Conservation (phyloP, 2,797 vertebrate genomes). For the Etheostoma perlongum region DNA sequence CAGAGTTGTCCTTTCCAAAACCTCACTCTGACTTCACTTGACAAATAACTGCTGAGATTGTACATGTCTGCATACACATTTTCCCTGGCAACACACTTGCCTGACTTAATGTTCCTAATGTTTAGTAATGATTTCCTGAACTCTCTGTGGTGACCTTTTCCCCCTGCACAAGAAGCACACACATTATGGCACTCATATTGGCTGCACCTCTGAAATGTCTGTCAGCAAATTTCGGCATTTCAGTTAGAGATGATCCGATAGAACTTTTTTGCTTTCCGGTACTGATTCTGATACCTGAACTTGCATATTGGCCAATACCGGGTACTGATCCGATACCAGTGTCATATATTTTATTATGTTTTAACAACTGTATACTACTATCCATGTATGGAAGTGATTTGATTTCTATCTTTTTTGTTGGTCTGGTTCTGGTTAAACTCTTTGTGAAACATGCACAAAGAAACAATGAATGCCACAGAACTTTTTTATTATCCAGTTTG, state of each 20-base stretch:
- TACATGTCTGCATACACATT: slow-evolving; percentile 29
- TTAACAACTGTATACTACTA: too few relatives aligned
- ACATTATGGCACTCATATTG: slow-evolving; percentile 16
- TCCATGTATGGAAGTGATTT: too few relatives aligned
- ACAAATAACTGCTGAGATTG: slow-evolving; percentile 28
- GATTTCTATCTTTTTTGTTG: too few relatives aligned
- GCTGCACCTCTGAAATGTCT: slow-evolving; percentile 42
- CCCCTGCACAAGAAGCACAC: slow-evolving; percentile 21
- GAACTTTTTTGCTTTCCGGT: too few relatives aligned
- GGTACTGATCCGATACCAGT: too few relatives aligned
- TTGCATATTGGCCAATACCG: too few relatives aligned
- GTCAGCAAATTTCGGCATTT: slow-evolving; percentile 37
- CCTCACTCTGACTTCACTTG: slow-evolving; percentile 22
- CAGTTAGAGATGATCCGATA: background rate
- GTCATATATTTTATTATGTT: too few relatives aligned
- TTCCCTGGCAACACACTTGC: slow-evolving; percentile 18
- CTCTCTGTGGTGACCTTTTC: slow-evolving; percentile 16
- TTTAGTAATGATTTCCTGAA: slow-evolving; percentile 14
- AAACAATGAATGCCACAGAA: too few relatives aligned
- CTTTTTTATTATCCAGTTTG: too few relatives aligned
- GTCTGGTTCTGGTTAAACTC: too few relatives aligned
- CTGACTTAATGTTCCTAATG: slow-evolving; percentile 31
- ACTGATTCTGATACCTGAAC: too few relatives aligned
- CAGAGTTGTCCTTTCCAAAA: slow-evolving; percentile 12
- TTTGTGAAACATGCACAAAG: too few relatives aligned